Conservation (phyloP, 2,113 vertebrate genomes). For the Eubucco bourcierii region DNA sequence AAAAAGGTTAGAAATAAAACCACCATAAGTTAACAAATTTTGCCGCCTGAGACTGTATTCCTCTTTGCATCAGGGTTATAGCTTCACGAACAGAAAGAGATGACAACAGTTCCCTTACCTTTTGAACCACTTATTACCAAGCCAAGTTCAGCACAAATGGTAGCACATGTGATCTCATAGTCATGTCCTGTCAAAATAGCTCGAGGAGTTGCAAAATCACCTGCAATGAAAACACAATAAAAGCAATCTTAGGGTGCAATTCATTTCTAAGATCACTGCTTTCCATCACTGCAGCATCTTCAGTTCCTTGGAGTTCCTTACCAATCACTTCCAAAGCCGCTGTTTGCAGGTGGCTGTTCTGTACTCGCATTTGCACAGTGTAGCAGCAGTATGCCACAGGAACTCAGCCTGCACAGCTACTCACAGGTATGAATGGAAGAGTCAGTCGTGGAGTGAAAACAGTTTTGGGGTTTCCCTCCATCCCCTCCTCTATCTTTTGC, state of each 20-base stretch:
- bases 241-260: neutral
- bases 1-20: neutral
- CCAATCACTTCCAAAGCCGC: neutral
- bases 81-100: neutral
- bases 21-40: neutral
- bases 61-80: neutral
- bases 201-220: constrained; percentile 88
- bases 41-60: neutral
- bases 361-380: neutral
- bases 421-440: neutral
- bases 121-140: constrained; percentile 94
- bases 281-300: neutral
- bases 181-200: constrained; percentile 94
- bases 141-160: constrained; percentile 93
- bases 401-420: neutral
- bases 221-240: constrained; percentile 66
- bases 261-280: neutral
- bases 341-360: neutral
- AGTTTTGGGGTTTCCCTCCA: neutral
- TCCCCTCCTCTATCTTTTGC: neutral
- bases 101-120: constrained; percentile 75
- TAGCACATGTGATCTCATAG: constrained; percentile 91
- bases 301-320: neutral
- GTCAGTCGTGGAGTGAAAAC: neutral
- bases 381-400: neutral